A percentile compares a stretch with the other conserved stretches of the same genome.
phyloP scores from a whole-genome alignment of 2,797 vertebrate species.

The Babyrousa celebensis region DNA sequence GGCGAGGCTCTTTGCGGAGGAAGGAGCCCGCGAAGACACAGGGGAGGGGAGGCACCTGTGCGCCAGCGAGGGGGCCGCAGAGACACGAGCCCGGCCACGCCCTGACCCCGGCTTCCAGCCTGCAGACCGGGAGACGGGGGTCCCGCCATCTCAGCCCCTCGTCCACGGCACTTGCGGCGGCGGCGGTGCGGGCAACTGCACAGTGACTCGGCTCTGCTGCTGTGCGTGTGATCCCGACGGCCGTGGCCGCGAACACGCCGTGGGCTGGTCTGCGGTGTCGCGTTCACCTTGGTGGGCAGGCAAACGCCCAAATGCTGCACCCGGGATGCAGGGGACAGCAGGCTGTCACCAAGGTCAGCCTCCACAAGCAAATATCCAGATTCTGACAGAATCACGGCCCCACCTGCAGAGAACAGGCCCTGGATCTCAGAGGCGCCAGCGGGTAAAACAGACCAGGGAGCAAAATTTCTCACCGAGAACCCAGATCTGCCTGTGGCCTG shows the following conservation, averaged over 20 bases:
- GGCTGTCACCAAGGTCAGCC: not conserved
- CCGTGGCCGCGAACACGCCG: not conserved
- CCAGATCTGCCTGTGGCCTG: not conserved
- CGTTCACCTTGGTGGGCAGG: fast-evolving
- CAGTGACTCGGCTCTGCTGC: not conserved
- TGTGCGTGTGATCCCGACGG: not conserved
- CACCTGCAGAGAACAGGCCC: not conserved
- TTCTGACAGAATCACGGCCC: not conserved
- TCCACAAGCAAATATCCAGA: not conserved
- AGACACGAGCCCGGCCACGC: not conserved
- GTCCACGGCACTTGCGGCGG: too few species aligned
- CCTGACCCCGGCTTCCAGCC: not conserved
- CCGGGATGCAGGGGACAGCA: not conserved
- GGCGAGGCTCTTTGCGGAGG: too few species aligned
- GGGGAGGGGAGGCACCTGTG: not conserved
- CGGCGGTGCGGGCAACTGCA: too few species aligned
- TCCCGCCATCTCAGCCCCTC: too few species aligned
- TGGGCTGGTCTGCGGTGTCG: not conserved
- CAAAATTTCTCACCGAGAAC: not conserved
- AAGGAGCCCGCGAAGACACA: fast-evolving
- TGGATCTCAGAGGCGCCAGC: not conserved
- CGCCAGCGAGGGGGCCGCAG: not conserved
- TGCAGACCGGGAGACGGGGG: not conserved
- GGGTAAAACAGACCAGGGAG: not conserved
- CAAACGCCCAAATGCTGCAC: too few species aligned